Evolutionary conservation across 2,797 vertebrate genomes (phyloP).

Genomic region (Eulemur mongoz): DNA sequence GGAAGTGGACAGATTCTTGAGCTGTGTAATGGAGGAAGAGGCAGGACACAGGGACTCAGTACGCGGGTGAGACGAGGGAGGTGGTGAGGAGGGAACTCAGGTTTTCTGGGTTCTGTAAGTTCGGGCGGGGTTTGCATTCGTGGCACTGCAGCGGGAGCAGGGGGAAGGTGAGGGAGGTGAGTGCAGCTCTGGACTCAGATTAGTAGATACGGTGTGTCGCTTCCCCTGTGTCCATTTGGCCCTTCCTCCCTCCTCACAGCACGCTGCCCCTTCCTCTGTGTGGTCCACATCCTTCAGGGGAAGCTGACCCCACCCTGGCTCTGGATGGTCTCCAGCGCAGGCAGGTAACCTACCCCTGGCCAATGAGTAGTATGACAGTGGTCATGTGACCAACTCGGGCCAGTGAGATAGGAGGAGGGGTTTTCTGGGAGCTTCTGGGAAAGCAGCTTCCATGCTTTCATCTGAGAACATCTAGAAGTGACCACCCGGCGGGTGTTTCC

Average conservation of each 20-base stretch:
- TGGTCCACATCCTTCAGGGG: background rate
- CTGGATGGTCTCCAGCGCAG: background rate
- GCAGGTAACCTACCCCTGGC: background rate
- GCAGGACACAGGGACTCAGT: background rate
- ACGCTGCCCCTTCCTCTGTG: background rate
- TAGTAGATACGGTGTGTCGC: no score
- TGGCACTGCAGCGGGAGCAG: background rate
- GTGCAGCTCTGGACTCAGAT: no score
- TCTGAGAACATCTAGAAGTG: background rate
- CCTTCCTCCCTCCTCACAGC: background rate
- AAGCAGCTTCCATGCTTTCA: background rate
- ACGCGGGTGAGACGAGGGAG: background rate
- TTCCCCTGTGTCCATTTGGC: background rate
- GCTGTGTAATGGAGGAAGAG: background rate
- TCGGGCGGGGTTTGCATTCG: background rate
- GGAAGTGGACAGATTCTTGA: background rate
- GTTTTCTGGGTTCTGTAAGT: background rate
- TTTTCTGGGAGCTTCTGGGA: conserved; percentile 2
- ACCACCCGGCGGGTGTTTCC: background rate
- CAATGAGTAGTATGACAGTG: background rate
- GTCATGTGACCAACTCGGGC: background rate
- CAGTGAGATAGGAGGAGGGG: background rate
- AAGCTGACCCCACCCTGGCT: background rate
- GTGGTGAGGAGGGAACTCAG: background rate
- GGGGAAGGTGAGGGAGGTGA: background rate